Conservation (phyloP, 2,113 vertebrate genomes). For the Apeltes quadracus region DNA sequence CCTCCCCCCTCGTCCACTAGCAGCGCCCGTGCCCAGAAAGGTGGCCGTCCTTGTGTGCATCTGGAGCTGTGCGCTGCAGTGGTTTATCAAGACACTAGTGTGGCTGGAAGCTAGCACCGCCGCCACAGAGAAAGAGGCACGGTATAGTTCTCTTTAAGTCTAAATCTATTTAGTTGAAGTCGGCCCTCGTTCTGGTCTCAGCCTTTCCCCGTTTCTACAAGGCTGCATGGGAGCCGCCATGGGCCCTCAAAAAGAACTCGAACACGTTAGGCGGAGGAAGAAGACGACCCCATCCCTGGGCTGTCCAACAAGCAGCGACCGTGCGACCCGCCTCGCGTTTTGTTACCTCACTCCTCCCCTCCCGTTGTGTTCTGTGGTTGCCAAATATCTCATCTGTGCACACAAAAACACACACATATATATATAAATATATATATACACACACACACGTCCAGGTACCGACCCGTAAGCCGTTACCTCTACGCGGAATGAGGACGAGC, state of each 20-base stretch:
- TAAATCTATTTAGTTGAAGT: slow-evolving; percentile 57
- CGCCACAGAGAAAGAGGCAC: slow-evolving; percentile 57
- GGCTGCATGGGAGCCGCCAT: slow-evolving; percentile 44
- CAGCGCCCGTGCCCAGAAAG: slow-evolving; percentile 43
- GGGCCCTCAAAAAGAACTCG: slow-evolving; percentile 43
- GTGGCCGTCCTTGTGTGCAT: slow-evolving; percentile 47
- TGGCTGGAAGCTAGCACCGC: slow-evolving; percentile 60
- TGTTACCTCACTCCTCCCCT: slow-evolving; percentile 22
- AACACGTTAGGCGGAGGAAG: slow-evolving; percentile 29
- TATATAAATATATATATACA: no score
- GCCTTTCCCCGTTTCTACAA: slow-evolving; percentile 45
- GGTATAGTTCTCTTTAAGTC: slow-evolving; percentile 49
- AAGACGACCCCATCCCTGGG: not conserved
- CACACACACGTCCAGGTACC: slow-evolving; percentile 18
- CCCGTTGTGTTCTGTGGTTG: slow-evolving; percentile 53
- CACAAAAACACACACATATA: slow-evolving; percentile 48
- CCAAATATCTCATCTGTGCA: slow-evolving; percentile 61
- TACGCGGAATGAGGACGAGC: slow-evolving; percentile 62
- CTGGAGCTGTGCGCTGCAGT: slow-evolving; percentile 55
- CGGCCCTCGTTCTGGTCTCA: slow-evolving; percentile 42
- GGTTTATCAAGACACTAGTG: slow-evolving; percentile 67
- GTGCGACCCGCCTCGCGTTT: slow-evolving; percentile 22
- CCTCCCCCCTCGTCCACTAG: not conserved
- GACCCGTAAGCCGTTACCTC: slow-evolving; percentile 49
- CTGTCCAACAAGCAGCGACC: slow-evolving; percentile 31